Percentiles rank a stretch among this genome's conserved stretches.
phyloP scores from a whole-genome alignment of 2,797 vertebrate genomes.

The Xenopus petersii region DNA sequence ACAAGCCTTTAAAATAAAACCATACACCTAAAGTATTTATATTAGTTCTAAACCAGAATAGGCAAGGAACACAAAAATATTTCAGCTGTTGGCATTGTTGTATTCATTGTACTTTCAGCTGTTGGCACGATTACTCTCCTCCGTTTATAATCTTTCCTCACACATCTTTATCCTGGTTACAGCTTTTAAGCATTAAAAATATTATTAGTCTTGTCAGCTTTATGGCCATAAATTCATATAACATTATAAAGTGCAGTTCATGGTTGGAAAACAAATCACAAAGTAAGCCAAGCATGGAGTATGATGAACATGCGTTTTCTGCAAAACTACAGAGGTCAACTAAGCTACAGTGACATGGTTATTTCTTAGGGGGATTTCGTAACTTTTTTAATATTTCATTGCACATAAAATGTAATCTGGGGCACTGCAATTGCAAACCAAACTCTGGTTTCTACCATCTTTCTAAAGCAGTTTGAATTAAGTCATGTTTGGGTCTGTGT shows the following conservation, averaged over 20 bases:
- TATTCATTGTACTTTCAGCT: conserved; percentile 11
- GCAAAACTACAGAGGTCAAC: conserved; percentile 42
- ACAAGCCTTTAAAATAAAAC: background rate
- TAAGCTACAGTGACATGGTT: conserved; percentile 39
- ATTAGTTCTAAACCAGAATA: background rate
- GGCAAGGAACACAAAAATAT: background rate
- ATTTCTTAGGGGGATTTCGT: conserved; percentile 38
- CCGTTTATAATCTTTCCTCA: conserved; percentile 27
- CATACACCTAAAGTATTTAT: background rate
- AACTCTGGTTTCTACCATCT: conserved; percentile 1
- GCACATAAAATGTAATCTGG: conserved; percentile 33
- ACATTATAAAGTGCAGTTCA: conserved; percentile 39
- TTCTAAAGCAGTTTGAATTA: conserved; percentile 10
- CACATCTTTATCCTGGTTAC: conserved; percentile 37
- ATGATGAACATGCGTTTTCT: conserved; percentile 35
- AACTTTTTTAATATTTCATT: conserved; percentile 41
- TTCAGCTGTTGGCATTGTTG: conserved; percentile 25
- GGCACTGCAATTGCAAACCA: conserved; percentile 16
- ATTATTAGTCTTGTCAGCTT: conserved; percentile 43
- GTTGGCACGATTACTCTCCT: conserved; percentile 19
- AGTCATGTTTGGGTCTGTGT: background rate
- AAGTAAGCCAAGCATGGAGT: conserved; percentile 40
- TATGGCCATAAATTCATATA: conserved; percentile 44
- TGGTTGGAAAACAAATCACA: conserved; percentile 47
- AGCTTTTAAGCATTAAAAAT: conserved; percentile 41